Evolutionary conservation across 2,113 vertebrate genomes (phyloP), one percentile per base, ranked within the genome.

Genomic region (Pantherophis guttatus): DNA sequence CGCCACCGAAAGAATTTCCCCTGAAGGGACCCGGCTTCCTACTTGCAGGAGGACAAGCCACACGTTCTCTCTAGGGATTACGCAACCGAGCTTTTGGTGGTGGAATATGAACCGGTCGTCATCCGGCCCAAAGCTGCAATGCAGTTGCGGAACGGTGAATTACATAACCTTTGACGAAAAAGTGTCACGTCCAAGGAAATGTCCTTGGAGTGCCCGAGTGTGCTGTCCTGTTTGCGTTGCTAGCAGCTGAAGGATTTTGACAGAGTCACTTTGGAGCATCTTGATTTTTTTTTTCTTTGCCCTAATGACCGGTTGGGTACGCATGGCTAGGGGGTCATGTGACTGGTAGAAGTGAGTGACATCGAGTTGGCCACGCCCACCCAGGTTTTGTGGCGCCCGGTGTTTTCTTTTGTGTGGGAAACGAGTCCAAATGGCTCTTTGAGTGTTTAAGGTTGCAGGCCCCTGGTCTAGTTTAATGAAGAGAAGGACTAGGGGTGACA

Each of bases 81-180:
- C 0, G 2, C 94, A 95, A 70, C 17, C 86, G 6, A 94, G 48
- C 5, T 65, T 39, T 89, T 94, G 93, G 94, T 86, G 92, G 44
- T 23, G 86, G 39, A 87, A 91, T 95, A 92, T 93, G 93, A 95
- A 96, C 93, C 92, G 93, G 89, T 91, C 88, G 89, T 94, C 92
- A 93, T 86, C 90, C 93, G 29, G 75, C 94, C 52, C 92, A 93
- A 94, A 95, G 93, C 95, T 75, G 87, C 95, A 95, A 95, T 55
- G 93, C 33, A 29, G 89, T 57, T 93, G 52, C 85, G 33, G 86
- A 93, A 94, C 94, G 93, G 93, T 88, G 70, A 86, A n/a, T 96
- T 96, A 95, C 86, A 95, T 95, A 95, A 93, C 55, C 55, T 33
- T 52, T 91, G 89, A 88, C 87, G 92, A 95, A 95, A 11, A 58